phyloP scores from a whole-genome alignment of 2,888 invertebrate genomes.

The Xylocampa areola region DNA sequence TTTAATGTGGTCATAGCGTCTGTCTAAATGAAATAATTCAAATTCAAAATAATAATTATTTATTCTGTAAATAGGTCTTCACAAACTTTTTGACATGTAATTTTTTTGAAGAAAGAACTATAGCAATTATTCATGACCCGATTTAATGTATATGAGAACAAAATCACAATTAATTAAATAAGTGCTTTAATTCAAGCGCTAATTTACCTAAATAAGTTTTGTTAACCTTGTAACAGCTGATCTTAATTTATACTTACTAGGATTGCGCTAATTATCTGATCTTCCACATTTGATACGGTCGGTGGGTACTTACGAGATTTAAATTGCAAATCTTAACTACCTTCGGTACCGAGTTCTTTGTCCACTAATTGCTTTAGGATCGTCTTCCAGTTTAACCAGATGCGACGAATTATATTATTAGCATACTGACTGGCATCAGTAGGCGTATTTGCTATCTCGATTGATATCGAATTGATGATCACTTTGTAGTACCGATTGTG shows the following conservation, averaged over 20 bases:
- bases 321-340: constrained; percentile 2
- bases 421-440: no score
- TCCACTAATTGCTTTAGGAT: not conserved
- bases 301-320: constrained; percentile 12
- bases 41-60: no score
- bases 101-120: no score
- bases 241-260: constrained; percentile 11
- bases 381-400: not conserved
- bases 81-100: no score
- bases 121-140: not conserved
- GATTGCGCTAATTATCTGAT: constrained; percentile 30
- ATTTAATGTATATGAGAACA: not conserved
- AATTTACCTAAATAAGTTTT: constrained; percentile 9
- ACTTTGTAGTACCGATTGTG: no score
- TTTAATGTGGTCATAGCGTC: no score
- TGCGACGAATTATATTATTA: no score
- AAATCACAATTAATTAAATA: not conserved
- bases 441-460: no score
- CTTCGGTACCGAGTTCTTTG: not conserved
- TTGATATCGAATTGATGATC: no score
- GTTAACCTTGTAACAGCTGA: constrained; percentile 30
- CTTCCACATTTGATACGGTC: constrained; percentile 22
- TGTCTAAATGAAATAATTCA: no score
- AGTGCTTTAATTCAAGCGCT: not conserved
- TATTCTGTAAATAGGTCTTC: no score